A percentile compares a stretch with the other conserved stretches of the same genome.
Evolutionary conservation across 2,113 vertebrate species (phyloP).

Genomic region (Stictonetta naevosa): DNA sequence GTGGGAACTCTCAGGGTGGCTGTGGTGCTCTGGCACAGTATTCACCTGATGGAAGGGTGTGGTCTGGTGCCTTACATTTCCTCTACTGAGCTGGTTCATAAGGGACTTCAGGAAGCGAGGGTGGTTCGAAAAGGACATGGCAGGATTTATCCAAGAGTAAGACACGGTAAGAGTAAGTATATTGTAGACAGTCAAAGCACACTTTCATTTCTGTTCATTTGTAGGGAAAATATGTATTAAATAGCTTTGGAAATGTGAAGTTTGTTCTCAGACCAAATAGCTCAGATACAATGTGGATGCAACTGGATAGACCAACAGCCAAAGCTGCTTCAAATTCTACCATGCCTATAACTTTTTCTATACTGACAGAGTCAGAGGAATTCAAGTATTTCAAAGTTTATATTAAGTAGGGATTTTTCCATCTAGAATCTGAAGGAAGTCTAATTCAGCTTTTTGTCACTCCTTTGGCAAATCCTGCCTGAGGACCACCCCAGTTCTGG

Average conservation of each 20-base stretch:
- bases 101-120: background rate
- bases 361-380: background rate
- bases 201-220: background rate
- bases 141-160: background rate
- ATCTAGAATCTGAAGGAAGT: background rate
- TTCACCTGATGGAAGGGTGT: background rate
- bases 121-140: background rate
- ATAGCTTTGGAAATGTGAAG: background rate
- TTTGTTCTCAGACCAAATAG: background rate
- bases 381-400: background rate
- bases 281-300: background rate
- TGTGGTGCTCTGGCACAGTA: background rate
- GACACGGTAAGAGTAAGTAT: background rate
- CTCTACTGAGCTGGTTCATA: background rate
- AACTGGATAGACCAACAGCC: background rate
- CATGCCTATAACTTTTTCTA: background rate
- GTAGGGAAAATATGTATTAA: background rate
- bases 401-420: background rate
- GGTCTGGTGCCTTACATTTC: background rate
- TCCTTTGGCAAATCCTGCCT: background rate
- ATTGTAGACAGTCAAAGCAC: background rate
- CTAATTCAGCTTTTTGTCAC: background rate
- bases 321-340: fast-evolving
- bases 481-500: background rate
- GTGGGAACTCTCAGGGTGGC: background rate